A percentile compares a stretch with the other conserved stretches of the same genome.
Evolutionary conservation across 1,140 invertebrate species (phyloP).

Genomic region (Brachionus manjavacas): DNA sequence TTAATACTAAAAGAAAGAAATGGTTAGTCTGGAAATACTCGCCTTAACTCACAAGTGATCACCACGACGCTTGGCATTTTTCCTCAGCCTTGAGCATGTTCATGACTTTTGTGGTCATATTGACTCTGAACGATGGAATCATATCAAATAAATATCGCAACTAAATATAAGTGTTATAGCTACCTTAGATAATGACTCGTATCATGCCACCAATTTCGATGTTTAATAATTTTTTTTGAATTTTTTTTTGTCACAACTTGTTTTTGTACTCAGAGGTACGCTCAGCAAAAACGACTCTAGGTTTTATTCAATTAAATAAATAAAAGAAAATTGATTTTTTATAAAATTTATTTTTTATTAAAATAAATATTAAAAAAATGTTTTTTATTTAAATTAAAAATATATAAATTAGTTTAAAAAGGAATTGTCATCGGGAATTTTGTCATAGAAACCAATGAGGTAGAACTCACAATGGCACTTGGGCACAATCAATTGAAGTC

Average conservation of each 20-base stretch:
- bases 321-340: background rate
- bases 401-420: background rate
- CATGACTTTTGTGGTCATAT: conserved; percentile 67
- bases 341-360: background rate
- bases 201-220: background rate
- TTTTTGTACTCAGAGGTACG: background rate
- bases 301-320: background rate
- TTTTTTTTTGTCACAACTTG: background rate
- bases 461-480: conserved; percentile 35
- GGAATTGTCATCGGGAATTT: background rate
- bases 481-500: conserved; percentile 20
- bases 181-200: background rate
- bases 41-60: conserved; percentile 60
- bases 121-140: conserved; percentile 11
- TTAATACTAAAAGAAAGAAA: background rate
- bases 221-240: background rate
- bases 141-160: background rate
- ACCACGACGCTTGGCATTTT: conserved; percentile 84
- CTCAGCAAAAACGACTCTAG: background rate
- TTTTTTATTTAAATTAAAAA: background rate
- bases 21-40: background rate
- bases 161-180: background rate
- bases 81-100: conserved; percentile 79
- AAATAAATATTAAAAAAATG: background rate
- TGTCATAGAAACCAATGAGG: conserved; percentile 27